Percentiles rank a stretch among this genome's conserved stretches.
phyloP scores from a whole-genome alignment of 2,113 vertebrate genomes.

The Opisthocomus hoazin region DNA sequence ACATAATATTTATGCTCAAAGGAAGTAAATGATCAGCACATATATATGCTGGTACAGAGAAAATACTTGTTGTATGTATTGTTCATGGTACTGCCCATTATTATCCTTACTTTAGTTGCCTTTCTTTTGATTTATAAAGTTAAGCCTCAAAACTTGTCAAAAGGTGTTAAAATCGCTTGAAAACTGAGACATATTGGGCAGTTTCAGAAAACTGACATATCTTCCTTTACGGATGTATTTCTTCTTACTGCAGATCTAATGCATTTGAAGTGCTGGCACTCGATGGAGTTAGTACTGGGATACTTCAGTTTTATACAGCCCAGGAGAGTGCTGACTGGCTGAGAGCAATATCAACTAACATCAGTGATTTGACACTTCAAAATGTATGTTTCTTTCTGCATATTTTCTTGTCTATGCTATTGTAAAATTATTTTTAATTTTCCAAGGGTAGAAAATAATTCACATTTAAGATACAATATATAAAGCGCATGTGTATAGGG shows the following conservation, averaged over 20 bases:
- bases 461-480: not conserved
- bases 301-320: conserved; percentile 88
- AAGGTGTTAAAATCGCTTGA: not conserved
- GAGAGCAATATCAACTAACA: conserved; percentile 87
- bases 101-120: not conserved
- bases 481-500: not conserved
- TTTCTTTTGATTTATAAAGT: not conserved
- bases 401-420: not conserved
- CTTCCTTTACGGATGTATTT: conserved; percentile 34
- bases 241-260: conserved; percentile 78
- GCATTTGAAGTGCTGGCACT: conserved; percentile 88
- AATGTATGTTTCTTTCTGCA: conserved; percentile 77
- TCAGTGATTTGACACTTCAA: conserved; percentile 84
- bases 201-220: not conserved
- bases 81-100: not conserved
- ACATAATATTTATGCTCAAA: not conserved
- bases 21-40: not conserved
- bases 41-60: not conserved
- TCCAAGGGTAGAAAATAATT: not conserved
- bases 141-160: not conserved
- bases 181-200: not conserved
- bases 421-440: conserved; percentile 22
- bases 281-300: conserved; percentile 82
- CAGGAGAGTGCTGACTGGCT: conserved; percentile 92
- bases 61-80: not conserved